A percentile compares a stretch with the other conserved stretches of the same genome.
phyloP scores from a whole-genome alignment of 1,140 invertebrate species.

The Cotesia vestalis region DNA sequence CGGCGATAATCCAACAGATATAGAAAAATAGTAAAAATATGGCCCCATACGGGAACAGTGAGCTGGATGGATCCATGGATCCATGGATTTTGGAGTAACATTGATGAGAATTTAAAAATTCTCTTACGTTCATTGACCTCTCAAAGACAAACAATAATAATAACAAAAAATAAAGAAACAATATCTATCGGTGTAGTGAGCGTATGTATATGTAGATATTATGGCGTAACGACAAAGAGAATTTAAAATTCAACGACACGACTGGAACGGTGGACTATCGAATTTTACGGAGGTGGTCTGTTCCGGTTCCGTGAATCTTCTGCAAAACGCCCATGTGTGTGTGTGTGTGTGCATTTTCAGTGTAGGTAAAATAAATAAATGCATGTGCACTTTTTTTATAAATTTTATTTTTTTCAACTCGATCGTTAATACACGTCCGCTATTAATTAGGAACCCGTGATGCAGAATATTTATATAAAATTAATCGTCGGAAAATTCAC shows the following conservation, averaged over 20 bases:
- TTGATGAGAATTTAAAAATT: too few species aligned
- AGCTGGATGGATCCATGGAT: too few species aligned
- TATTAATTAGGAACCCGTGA: too few species aligned
- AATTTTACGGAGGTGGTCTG: slow-evolving; percentile 12
- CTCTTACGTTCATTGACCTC: neutral
- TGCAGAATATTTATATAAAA: too few species aligned
- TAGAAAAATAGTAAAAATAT: neutral
- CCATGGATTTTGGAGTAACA: too few species aligned
- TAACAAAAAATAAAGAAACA: neutral
- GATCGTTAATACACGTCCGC: neutral
- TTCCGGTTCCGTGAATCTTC: slow-evolving; percentile 12
- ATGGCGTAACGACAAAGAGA: slow-evolving; percentile 7
- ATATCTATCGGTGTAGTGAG: neutral
- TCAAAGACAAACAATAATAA: neutral
- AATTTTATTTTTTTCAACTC: neutral
- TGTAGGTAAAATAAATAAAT: neutral
- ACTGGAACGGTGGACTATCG: slow-evolving; percentile 11
- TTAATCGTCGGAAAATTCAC: too few species aligned
- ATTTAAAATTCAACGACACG: slow-evolving; percentile 7
- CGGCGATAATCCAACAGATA: neutral
- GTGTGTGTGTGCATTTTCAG: neutral
- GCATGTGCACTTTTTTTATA: neutral
- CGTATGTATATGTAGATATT: neutral
- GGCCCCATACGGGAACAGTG: neutral
- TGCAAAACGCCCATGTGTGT: neutral